Base-by-base conservation (phyloP, 2,797 vertebrate species). In the Pseudomugil gertrudae region DNA sequence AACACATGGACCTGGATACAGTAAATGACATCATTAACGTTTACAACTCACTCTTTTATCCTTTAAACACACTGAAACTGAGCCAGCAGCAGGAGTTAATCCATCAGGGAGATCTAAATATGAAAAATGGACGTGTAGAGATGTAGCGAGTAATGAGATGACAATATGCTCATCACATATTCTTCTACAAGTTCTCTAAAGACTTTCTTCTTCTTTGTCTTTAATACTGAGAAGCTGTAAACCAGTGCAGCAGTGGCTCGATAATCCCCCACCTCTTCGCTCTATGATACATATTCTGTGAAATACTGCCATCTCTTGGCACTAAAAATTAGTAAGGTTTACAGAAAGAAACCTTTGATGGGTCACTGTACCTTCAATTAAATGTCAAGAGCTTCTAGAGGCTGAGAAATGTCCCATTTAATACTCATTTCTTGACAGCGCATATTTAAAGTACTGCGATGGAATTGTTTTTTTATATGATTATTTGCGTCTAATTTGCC, bases 301-400 rank as follows among this genome's bases (percentile, higher is more conserved):
- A 95, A 94, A 97, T 95, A 95, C 95, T 96, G 96, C 97, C 96
- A 98, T 98, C 96, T 98, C 93, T 95, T 89, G 96, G 93, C 47
- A 1, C 57, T 60, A 63, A 24, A 21, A 53, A 35, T 43, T 17
- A 78, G 55, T n/a, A 38, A 27, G 17, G 67, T 65, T 32, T 17
- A 9, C 57, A 69, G 30, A 40, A 17, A 19, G 47, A 66, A 38
- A 75, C 65, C 36, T 4, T 47, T 9, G 40, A 66, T 51, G 61
- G 59, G 63, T 72, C 66, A 68, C 67, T 73, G 36, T 35, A 43
- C 54, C 76, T 76, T 75, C 66, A 62, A 32, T 76, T 76, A 52
- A 47, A 52, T 63, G 83, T 77, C 72, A 77, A 57, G 81, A 76
- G 74, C 58, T 74, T 76, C 61, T 7, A 26, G 67, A 77, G 72